Percentiles rank a stretch among this genome's conserved stretches.
Conservation (phyloP, 2,113 vertebrate species). For the Sarotherodon lohbergeri region DNA sequence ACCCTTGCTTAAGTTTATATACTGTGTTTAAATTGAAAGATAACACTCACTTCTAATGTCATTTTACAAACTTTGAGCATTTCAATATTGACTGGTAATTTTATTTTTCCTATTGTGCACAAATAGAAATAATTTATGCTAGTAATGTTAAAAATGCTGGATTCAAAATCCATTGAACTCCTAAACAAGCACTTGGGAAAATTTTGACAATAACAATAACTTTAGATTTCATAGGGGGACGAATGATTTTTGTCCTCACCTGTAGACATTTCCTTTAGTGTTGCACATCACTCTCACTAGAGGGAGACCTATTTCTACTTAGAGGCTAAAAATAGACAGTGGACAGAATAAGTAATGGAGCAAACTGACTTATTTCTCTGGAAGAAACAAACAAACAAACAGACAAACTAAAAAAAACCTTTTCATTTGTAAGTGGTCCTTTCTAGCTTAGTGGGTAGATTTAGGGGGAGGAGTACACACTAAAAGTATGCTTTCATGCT, state of each 20-base stretch:
- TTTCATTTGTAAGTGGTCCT: constrained; percentile 35
- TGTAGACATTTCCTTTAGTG: neutral
- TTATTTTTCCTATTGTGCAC: neutral
- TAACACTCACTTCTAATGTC: neutral
- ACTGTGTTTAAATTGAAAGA: neutral
- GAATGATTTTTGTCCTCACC: neutral
- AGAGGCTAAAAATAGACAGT: neutral
- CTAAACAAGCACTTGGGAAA: neutral
- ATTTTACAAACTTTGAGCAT: neutral
- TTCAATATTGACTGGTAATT: neutral
- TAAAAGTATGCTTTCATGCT: constrained; percentile 29
- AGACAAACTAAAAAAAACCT: neutral
- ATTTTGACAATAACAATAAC: neutral
- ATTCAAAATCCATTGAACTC: neutral
- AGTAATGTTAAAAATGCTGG: neutral
- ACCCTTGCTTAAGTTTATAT: neutral
- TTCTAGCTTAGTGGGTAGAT: constrained; percentile 23
- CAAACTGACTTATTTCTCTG: neutral
- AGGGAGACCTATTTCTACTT: constrained; percentile 31
- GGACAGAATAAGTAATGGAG: neutral
- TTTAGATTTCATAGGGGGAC: neutral
- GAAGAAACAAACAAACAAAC: constrained; percentile 14
- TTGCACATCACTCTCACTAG: constrained; percentile 36
- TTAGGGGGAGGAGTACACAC: neutral
- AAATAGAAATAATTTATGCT: neutral